Evolutionary conservation across 2,888 invertebrate genomes (phyloP), one percentile per base, ranked within the genome.

Genomic region (Urechis unicinctus): DNA sequence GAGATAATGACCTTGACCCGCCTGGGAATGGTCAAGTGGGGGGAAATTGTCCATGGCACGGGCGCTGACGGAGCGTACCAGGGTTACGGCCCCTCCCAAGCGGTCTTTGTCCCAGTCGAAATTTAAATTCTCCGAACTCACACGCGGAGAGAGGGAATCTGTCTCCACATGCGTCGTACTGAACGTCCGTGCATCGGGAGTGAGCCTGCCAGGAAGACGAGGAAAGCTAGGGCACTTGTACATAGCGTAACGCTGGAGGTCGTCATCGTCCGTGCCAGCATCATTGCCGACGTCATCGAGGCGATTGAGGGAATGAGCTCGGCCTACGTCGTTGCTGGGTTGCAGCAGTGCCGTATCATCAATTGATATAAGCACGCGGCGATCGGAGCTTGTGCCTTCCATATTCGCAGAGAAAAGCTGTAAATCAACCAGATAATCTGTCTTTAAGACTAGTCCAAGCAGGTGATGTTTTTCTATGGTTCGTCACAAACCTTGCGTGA

Each of bases 151-250:
- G 3, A 52, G 22, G 26, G 52, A 52, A 22, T 44, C 25, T 6
- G 52, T 43, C 17, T 52, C 42, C 22, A 44, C 29, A 26, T 42
- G 42, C n/a, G 52, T 52, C 44, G 25, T 52, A 24, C 28, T 22
- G 52, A 28, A 28, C 9, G 42, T 44, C 6, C 6, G 9, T 6
- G 25, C 6, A 5, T 44, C 52, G 43, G n/a, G 4, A 5, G n/a
- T 17, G 5, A 17, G 4, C 21, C 36, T 30, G 9, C 24, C 25
- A 13, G 5, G 50, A 5, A 52, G 25, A 4, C 52, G 52, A 5
- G 52, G 52, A 22, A 52, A 52, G 28, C 52, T 52, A 5, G 52
- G 52, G n/a, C 52, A 52, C 28, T 44, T 52, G 44, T 42, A 52
- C 13, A 52, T 5, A 17, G 24, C 43, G 17, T 9, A 36, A 9